Conservation (phyloP, 2,113 vertebrate genomes). For the Silurus glanis region DNA sequence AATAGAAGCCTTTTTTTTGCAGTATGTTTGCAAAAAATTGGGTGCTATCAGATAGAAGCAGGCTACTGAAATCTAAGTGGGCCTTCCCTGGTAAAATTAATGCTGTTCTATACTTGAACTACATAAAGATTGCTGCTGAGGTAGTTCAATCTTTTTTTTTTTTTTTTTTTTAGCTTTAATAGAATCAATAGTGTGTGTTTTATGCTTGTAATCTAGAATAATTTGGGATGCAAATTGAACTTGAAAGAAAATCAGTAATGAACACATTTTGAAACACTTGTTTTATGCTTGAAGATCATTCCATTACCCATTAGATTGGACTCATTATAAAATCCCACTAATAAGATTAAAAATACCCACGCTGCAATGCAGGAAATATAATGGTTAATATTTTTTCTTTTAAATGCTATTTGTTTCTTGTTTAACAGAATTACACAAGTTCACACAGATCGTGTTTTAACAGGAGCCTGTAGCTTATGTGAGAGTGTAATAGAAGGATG, state of each 20-base stretch:
- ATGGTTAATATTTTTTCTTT: neutral
- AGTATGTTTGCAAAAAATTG: constrained; percentile 64
- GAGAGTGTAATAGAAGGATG: constrained; percentile 26
- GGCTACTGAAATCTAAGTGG: constrained; percentile 44
- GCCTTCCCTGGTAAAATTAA: constrained; percentile 11
- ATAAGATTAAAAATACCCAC: neutral
- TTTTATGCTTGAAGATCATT: constrained; percentile 1
- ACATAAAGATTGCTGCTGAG: neutral
- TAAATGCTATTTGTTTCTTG: neutral
- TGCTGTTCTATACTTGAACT: neutral
- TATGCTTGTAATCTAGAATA: neutral
- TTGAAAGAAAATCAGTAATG: neutral
- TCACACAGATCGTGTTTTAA: constrained; percentile 28
- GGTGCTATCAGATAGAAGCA: constrained; percentile 58
- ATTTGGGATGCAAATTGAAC: neutral
- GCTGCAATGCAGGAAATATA: constrained; percentile 19
- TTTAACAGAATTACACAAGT: neutral
- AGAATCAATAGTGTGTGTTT: neutral
- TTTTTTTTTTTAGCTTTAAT: neutral
- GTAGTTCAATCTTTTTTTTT: neutral
- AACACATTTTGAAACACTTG: neutral
- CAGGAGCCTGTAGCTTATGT: constrained; percentile 24
- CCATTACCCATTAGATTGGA: neutral
- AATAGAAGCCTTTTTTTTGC: constrained; percentile 62
- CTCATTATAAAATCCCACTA: neutral